Evolutionary conservation across 2,888 invertebrate species (phyloP), one percentile per base, ranked within the genome.

Genomic region (Rhaphigaster nebulosa): DNA sequence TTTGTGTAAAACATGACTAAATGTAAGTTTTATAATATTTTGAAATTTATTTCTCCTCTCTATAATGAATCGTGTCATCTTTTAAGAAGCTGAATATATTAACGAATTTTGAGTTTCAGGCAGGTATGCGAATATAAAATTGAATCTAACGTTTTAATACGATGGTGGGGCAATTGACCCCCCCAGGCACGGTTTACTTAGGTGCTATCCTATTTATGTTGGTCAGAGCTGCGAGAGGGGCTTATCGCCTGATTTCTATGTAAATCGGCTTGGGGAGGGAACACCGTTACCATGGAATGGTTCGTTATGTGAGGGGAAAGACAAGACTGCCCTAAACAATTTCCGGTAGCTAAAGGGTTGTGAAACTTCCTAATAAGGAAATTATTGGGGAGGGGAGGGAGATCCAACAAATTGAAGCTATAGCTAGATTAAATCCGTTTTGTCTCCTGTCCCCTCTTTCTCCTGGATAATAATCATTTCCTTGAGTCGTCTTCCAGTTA

Each of bases 301-400:
- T 34, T 65, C 65, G 65, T 65, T 65, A 65, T 65, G 29, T 60
- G 60, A 60, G 29, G 65, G 65, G 29, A 18, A 23, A 29, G 65
- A 4, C 65, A 34, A 65, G 65, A 34, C 29, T 65, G 65, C 18
- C 29, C 65, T 65, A 65, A 65, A 65, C 65, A 65, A 65, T 65
- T 65, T 65, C 65, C 65, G 65, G 15, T 65, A 65, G 65, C 29
- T 34, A 18, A 65, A 34, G 65, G 65, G 65, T 34, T 34, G 15
- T 29, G 15, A 65, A 65, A 65, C 65, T 65, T 65, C 15, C 65
- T 65, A 65, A 65, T 65, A 65, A 65, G 65, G 65, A 65, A 65
- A 65, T 65, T 29, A 65, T 65, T 8, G 65, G 60, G 10, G 29
- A 13, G 60, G n/a, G n/a, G n/a, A n/a, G n/a, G n/a, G n/a, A n/a